Evolutionary conservation across 2,888 invertebrate genomes (phyloP).

Genomic region (Idaea straminata): DNA sequence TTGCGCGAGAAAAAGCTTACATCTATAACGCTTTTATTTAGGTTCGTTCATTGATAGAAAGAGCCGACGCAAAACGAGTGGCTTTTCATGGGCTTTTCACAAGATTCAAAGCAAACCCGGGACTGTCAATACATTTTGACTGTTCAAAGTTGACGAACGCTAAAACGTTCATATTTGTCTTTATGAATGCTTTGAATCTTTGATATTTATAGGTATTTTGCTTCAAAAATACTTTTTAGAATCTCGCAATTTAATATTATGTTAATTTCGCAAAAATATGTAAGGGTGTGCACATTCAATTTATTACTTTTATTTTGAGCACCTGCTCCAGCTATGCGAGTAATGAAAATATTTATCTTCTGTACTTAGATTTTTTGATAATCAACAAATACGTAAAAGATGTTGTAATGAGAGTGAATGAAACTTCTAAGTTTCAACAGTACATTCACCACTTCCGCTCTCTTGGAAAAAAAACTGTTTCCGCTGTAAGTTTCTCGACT

Average conservation of each 20-base stretch:
- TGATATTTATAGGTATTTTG: not conserved
- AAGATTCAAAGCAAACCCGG: not conserved
- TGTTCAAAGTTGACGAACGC: not conserved
- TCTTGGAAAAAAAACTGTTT: not conserved
- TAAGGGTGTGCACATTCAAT: not conserved
- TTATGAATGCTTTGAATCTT: not conserved
- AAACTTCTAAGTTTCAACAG: not conserved
- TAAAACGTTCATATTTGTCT: slow-evolving; percentile 1
- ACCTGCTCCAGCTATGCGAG: not conserved
- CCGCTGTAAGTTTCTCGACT: not conserved
- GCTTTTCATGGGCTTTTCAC: not conserved
- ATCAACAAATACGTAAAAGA: too few relatives aligned
- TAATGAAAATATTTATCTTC: not conserved
- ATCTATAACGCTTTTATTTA: not conserved
- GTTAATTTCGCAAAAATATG: not conserved
- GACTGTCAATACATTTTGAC: not conserved
- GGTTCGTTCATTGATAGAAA: not conserved
- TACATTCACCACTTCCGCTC: not conserved
- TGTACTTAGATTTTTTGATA: not conserved
- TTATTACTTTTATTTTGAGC: not conserved
- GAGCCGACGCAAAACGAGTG: not conserved
- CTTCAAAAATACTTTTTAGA: not conserved
- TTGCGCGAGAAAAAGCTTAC: not conserved
- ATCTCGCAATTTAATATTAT: not conserved
- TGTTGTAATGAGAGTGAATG: too few relatives aligned